Base-by-base conservation (phyloP, 2,888 invertebrate genomes). In the Cryptus armator region DNA sequence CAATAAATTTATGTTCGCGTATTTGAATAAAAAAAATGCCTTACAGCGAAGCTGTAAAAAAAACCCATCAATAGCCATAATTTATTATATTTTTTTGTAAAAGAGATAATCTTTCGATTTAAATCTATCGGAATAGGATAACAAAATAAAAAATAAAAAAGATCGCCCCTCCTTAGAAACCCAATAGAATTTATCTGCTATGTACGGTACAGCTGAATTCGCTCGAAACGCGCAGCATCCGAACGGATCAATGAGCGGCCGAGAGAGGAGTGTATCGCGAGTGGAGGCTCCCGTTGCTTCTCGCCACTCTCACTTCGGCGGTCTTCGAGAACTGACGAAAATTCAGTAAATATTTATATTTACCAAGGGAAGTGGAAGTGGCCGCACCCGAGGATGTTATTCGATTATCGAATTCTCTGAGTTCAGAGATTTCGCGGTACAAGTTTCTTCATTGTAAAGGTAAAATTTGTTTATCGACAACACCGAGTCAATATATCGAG, bases 191-290 rank as follows among this genome's bases (percentile, higher is more conserved):
- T 64, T 75, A 16, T 64, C 37, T 12, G 24, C 12, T 14, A 12
- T 4, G 14, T 37, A 29, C n/a, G 24, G 29, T 48, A 29, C 43
- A 59, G 46, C 43, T 5, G 32, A 70, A 51, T 37, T 59, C 56
- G 71, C 56, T 46, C 78, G 81, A 83, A 85, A 78, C 87, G 91
- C 91, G 91, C 91, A 91, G 91, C 91, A 91, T 91, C 91, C 91
- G 84, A 89, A 86, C 84, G 91, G 91, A 91, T 91, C 91, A 89
- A 91, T 91, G 91, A 90, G 86, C 87, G 66, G 37, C 85, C 81
- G 82, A 81, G 83, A 71, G 82, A 70, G 16, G 70, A 79, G 74
- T 51, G 71, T 46, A 76, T 70, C 59, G 59, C 24, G 72, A 53
- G 81, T 37, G 71, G 59, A 68, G 53, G 51, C 72, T 79, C 76